Evolutionary conservation across 2,113 vertebrate genomes (phyloP).

Genomic region (Aspiorhynchus laticeps): DNA sequence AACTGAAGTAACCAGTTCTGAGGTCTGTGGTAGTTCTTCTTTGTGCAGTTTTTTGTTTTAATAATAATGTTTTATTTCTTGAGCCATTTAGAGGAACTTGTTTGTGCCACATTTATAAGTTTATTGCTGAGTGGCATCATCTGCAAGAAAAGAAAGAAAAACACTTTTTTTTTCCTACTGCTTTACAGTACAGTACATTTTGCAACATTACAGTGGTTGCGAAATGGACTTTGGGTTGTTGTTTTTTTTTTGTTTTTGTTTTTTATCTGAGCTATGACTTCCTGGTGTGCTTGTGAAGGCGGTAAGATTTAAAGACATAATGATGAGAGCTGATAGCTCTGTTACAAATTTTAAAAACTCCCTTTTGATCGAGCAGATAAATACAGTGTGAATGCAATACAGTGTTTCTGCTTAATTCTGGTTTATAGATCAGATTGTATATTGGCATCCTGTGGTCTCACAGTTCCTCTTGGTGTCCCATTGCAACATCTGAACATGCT

Average conservation of each 20-base stretch:
- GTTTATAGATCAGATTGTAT: slow-evolving; percentile 20
- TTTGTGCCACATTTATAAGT: not conserved
- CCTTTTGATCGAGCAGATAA: not conserved
- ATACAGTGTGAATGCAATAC: not conserved
- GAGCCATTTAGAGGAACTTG: not conserved
- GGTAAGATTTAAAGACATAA: slow-evolving; percentile 8
- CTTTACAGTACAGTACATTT: slow-evolving; percentile 74
- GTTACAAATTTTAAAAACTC: not conserved
- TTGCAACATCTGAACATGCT: slow-evolving; percentile 44
- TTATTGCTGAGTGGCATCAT: slow-evolving; percentile 37
- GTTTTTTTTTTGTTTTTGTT: slow-evolving; percentile 50
- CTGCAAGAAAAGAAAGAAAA: slow-evolving; percentile 33
- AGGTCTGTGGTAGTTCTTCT: not conserved
- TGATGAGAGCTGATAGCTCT: not conserved
- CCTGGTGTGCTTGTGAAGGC: slow-evolving; percentile 75
- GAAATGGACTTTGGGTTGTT: slow-evolving; percentile 62
- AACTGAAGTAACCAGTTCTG: not conserved
- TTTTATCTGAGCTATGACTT: slow-evolving; percentile 74
- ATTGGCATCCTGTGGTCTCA: slow-evolving; percentile 14
- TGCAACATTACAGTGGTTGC: slow-evolving; percentile 72
- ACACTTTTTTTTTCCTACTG: slow-evolving; percentile 52
- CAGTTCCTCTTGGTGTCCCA: slow-evolving; percentile 44
- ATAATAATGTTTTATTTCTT: not conserved
- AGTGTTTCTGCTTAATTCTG: not conserved
- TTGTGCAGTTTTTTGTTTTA: not conserved